phyloP scores from a whole-genome alignment of 2,113 vertebrate species.

The Salvelinus fontinalis region DNA sequence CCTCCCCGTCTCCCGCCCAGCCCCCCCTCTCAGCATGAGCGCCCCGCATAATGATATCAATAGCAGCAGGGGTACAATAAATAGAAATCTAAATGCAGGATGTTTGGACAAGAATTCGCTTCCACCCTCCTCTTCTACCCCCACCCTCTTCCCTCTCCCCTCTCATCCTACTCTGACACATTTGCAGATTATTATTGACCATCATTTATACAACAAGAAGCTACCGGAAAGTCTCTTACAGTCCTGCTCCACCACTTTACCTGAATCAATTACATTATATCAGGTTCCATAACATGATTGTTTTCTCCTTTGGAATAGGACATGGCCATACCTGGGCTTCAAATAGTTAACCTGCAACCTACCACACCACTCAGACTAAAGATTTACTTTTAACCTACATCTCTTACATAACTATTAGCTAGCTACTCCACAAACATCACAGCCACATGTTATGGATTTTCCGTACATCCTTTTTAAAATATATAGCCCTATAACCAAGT shows the following conservation, averaged over 20 bases:
- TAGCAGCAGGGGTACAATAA: constrained; percentile 83
- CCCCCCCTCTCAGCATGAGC: constrained; percentile 73
- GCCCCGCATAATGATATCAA: constrained; percentile 81
- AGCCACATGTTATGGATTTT: no score
- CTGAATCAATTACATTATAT: no score
- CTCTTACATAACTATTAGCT: background rate
- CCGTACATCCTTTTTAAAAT: background rate
- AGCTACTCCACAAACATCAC: background rate
- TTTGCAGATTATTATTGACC: no score
- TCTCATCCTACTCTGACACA: constrained; percentile 12
- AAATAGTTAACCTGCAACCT: background rate
- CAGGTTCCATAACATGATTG: no score
- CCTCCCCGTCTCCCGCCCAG: constrained; percentile 64
- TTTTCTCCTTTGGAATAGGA: no score
- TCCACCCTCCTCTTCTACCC: background rate
- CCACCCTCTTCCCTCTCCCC: constrained; percentile 25
- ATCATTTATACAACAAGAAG: no score
- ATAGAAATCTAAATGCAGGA: constrained; percentile 80
- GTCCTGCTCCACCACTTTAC: no score
- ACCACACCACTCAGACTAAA: background rate
- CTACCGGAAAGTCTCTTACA: no score
- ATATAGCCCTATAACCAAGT: constrained; percentile 8
- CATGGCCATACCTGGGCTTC: no score
- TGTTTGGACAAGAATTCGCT: constrained; percentile 80
- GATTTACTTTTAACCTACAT: background rate